phyloP scores from a whole-genome alignment of 2,888 invertebrate species.

The Epinotia nisella region DNA sequence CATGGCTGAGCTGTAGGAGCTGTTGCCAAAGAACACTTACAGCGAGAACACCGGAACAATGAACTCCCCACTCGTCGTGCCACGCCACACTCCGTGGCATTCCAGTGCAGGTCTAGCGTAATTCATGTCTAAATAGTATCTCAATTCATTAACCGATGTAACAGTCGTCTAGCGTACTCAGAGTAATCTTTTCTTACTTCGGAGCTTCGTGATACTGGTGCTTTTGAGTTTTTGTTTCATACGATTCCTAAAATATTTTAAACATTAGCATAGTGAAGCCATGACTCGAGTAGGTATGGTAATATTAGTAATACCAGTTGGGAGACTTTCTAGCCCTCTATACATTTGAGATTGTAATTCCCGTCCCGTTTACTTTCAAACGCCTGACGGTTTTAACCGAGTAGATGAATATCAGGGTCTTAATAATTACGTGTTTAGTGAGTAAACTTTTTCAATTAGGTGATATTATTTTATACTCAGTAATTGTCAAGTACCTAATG shows the following conservation, averaged over 20 bases:
- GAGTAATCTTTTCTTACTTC: constrained; percentile 35
- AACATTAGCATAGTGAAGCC: constrained; percentile 25
- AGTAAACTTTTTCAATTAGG: constrained; percentile 67
- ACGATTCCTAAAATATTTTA: constrained; percentile 8
- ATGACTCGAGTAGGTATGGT: constrained; percentile 13
- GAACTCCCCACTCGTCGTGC: constrained; percentile 10
- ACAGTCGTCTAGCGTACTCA: constrained; percentile 22
- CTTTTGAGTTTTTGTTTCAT: constrained; percentile 33
- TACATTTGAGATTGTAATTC: constrained; percentile 37
- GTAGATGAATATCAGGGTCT: constrained; percentile 76
- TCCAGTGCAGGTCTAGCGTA: constrained; percentile 24
- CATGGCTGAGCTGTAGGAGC: neutral
- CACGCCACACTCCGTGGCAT: neutral
- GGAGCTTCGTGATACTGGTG: constrained; percentile 42
- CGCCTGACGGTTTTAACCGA: constrained; percentile 56
- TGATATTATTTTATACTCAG: constrained; percentile 56
- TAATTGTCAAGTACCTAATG: constrained; percentile 58
- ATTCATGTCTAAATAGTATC: constrained; percentile 33
- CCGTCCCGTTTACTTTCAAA: constrained; percentile 43
- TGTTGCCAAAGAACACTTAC: neutral
- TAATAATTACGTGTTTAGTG: constrained; percentile 66
- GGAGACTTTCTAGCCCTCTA: constrained; percentile 7
- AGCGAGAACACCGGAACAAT: neutral
- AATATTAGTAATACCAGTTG: constrained; percentile 2
- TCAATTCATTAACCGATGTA: constrained; percentile 29